phyloP scores from a whole-genome alignment of 2,888 invertebrate genomes.

The Caenorhabditis afra region DNA sequence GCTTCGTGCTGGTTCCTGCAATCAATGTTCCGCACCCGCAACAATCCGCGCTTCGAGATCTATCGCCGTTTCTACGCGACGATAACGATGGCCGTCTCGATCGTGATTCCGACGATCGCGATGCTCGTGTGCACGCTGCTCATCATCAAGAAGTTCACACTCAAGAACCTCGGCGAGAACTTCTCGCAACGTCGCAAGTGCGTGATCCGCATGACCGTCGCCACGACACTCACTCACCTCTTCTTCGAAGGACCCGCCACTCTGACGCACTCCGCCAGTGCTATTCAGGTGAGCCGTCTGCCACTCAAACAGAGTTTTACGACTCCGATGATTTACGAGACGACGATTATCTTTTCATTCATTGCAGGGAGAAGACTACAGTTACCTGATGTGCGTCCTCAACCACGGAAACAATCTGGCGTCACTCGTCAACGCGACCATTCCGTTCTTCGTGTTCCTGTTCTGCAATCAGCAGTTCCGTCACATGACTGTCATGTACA shows the following conservation, averaged over 20 bases:
- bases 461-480: conserved; percentile 76
- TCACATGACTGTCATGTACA: conserved; percentile 74
- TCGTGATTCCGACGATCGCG: conserved; percentile 75
- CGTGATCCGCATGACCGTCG: conserved; percentile 77
- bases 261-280: conserved; percentile 66
- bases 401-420: conserved; percentile 75
- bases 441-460: conserved; percentile 78
- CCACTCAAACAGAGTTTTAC: too few species aligned
- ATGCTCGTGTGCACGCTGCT: conserved; percentile 77
- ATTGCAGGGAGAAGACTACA: conserved; percentile 54
- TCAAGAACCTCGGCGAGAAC: conserved; percentile 74
- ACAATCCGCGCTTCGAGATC: conserved; percentile 55
- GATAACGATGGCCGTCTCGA: conserved; percentile 70
- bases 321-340: conserved; percentile 30
- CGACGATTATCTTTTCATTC: not conserved
- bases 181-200: conserved; percentile 77
- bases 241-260: conserved; percentile 77
- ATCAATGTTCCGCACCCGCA: conserved; percentile 49
- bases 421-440: conserved; percentile 77
- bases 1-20: conserved; percentile 62
- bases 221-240: conserved; percentile 77
- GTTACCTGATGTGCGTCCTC: conserved; percentile 70
- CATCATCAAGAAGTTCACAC: conserved; percentile 63
- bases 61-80: conserved; percentile 67
- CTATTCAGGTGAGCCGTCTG: conserved; percentile 54